Evolutionary conservation across 2,888 invertebrate species (phyloP).

Genomic region (Reticulitermes lucifugus): DNA sequence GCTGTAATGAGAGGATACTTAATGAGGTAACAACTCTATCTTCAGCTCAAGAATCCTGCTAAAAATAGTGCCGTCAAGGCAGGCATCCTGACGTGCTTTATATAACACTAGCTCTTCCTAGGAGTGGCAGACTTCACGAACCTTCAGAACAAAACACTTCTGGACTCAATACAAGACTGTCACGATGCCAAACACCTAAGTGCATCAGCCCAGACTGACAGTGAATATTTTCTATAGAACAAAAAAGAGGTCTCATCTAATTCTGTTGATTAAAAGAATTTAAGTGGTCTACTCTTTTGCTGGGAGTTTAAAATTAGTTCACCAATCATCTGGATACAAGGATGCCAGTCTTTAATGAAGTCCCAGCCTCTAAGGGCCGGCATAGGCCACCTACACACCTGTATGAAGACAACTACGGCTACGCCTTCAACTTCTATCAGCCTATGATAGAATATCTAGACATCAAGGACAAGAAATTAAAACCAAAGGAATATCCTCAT

Average conservation of each 20-base stretch:
- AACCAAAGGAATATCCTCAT: slow-evolving; percentile 71
- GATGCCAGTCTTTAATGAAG: slow-evolving; percentile 14
- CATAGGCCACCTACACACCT: slow-evolving; percentile 73
- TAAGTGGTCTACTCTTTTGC: background rate
- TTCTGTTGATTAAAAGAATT: slow-evolving; percentile 20
- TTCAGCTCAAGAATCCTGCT: slow-evolving; percentile 54
- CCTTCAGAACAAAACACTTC: slow-evolving; percentile 21
- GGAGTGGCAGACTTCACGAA: slow-evolving; percentile 21
- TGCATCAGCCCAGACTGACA: slow-evolving; percentile 34
- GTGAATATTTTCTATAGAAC: slow-evolving; percentile 7
- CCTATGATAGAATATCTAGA: slow-evolving; percentile 89
- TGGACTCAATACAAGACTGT: slow-evolving; percentile 11
- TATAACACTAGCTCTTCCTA: slow-evolving; percentile 24
- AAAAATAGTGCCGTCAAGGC: slow-evolving; percentile 50
- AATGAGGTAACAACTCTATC: slow-evolving; percentile 32
- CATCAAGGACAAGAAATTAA: slow-evolving; percentile 72
- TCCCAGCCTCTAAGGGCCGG: slow-evolving; percentile 61
- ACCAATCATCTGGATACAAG: background rate
- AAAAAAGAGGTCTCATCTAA: slow-evolving; percentile 11
- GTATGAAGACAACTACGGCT: slow-evolving; percentile 87
- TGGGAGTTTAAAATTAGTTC: slow-evolving; percentile 23
- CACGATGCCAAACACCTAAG: slow-evolving; percentile 38
- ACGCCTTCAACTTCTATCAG: slow-evolving; percentile 86
- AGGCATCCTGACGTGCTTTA: slow-evolving; percentile 17
- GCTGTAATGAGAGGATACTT: slow-evolving; percentile 9